Base-by-base conservation (phyloP, 2,113 vertebrate genomes). In the Paramisgurnus dabryanus region DNA sequence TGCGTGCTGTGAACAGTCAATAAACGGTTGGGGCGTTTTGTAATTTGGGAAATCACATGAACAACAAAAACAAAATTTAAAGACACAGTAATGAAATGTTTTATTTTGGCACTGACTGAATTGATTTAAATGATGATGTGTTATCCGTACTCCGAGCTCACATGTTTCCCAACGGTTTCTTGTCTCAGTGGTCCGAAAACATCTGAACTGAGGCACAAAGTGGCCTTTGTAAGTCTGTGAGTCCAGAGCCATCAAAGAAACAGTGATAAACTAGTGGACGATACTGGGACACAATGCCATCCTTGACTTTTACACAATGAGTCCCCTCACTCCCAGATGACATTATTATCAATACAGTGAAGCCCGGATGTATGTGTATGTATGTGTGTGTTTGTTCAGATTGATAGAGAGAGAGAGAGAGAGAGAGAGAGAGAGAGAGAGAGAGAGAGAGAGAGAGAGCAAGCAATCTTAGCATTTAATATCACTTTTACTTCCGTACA, bases 221-320 rank as follows among this genome's bases (percentile, higher is more conserved):
- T 71, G 76, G 13, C 39, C 83, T 66, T 85, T 85, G 49, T 79
- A 27, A 60, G 71, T 18, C 41, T 67, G 65, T 72, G 50, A 50
- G 60, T 79, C 58, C 76, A 66, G 76, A 71, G 41, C 63, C 67
- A 70, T 79, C 69, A 79, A 18, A 79, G 45, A 63, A 75, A 69
- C 79, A 81, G 50, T 75, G 79, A 81, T 80, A 74, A 80, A 80
- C 79, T 27, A 57, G 40, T 49, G 72, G 58, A 75, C 61, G 72
- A 40, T 50, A 79, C 18, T 7, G 40, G 77, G 11, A 69, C 75
- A 82, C 80, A 84, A 79, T 84, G 80, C 39, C 66, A 47, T 50
- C 61, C 70, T 82, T 84, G 57, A 74, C 50, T 75, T 47, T 3
- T 7, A 27, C 61, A 81, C 71, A 81, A 40, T 58, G 71, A 45